phyloP scores from a whole-genome alignment of 2,888 invertebrate genomes.

The Acanthopleura granulata region DNA sequence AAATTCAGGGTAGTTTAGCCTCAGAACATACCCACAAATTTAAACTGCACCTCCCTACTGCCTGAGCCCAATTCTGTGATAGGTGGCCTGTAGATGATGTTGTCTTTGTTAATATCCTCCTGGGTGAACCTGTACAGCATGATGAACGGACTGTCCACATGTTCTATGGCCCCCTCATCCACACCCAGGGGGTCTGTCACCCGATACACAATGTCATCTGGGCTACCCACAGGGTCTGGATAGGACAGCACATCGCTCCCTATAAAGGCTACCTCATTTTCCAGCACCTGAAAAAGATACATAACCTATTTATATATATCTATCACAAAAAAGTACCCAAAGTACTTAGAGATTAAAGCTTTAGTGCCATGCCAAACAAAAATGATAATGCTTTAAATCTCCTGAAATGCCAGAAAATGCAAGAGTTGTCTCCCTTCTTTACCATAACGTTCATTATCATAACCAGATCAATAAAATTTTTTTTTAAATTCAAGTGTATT shows the following conservation, averaged over 20 bases:
- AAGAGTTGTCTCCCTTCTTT: no score
- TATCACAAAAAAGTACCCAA: no score
- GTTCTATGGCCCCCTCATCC: conserved; percentile 56
- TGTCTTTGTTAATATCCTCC: conserved; percentile 61
- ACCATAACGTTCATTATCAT: no score
- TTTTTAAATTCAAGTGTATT: no score
- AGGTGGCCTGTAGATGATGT: conserved; percentile 61
- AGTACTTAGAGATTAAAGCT: no score
- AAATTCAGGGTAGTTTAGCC: background rate
- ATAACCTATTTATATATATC: no score
- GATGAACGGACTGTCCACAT: conserved; percentile 49
- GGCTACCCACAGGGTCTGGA: conserved; percentile 40
- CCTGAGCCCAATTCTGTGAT: conserved; percentile 45
- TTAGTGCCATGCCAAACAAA: no score
- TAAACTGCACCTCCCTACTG: conserved; percentile 51
- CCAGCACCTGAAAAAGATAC: conserved; percentile 44
- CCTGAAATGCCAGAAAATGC: no score
- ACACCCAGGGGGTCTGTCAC: conserved; percentile 46
- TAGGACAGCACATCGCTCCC: conserved; percentile 45
- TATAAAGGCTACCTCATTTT: conserved; percentile 55
- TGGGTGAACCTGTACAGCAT: conserved; percentile 56
- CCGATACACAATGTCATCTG: conserved; percentile 45
- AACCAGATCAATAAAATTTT: no score
- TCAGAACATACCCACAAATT: conserved; percentile 51
- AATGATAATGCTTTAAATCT: no score